A percentile compares a stretch with the other conserved stretches of the same genome.
Conservation (phyloP, 1,140 invertebrate species). For the Achroia grisella region DNA sequence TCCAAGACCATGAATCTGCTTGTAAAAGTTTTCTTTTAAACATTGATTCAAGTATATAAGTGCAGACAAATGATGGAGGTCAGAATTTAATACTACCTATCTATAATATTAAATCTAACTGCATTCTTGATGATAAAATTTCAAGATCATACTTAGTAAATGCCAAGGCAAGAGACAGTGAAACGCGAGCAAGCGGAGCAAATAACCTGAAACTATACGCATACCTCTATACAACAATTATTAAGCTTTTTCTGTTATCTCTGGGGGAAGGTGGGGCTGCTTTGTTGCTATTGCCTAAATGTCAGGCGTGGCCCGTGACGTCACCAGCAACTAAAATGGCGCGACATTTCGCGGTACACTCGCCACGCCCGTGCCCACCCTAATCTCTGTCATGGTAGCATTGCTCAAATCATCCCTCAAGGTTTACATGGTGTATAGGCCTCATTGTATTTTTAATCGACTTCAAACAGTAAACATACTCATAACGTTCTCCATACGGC, state of each 20-base stretch:
- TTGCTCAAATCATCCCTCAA: slow-evolving; percentile 38
- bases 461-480: no score
- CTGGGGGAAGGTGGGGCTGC: slow-evolving; percentile 54
- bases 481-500: no score
- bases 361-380: slow-evolving; percentile 55
- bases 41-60: no score
- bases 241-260: slow-evolving; percentile 61
- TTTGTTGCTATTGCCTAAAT: slow-evolving; percentile 60
- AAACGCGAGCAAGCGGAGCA: slow-evolving; percentile 33
- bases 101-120: no score
- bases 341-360: slow-evolving; percentile 56
- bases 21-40: no score
- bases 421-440: slow-evolving; percentile 29
- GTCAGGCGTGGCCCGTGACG: slow-evolving; percentile 64
- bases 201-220: slow-evolving; percentile 49
- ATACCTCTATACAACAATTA: no score
- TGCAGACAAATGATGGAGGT: no score
- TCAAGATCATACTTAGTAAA: slow-evolving; percentile 19
- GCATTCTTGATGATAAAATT: neutral
- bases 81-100: no score
- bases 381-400: slow-evolving; percentile 55
- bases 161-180: slow-evolving; percentile 49
- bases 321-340: slow-evolving; percentile 53
- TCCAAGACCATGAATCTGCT: no score
- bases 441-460: slow-evolving; percentile 40